Percentiles rank a stretch among this genome's conserved stretches.
Evolutionary conservation across 2,888 invertebrate species (phyloP).

Genomic region (Herminia tarsipennalis): DNA sequence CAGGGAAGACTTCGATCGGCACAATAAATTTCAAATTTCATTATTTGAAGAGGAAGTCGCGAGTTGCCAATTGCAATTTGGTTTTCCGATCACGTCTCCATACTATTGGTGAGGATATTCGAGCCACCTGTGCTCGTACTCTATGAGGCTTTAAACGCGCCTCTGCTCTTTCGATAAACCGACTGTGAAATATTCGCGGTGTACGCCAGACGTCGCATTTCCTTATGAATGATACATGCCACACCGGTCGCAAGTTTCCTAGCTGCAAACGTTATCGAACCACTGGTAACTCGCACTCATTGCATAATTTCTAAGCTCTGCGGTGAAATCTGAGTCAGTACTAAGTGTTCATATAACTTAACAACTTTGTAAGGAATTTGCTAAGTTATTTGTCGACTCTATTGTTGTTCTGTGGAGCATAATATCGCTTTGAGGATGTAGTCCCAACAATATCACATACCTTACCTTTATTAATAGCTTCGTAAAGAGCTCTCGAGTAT

Average conservation of each 20-base stretch:
- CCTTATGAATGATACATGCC: conserved; percentile 83
- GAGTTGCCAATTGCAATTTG: conserved; percentile 77
- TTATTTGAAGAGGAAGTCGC: conserved; percentile 83
- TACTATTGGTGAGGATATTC: conserved; percentile 83
- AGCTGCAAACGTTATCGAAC: conserved; percentile 52
- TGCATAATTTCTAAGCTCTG: conserved; percentile 61
- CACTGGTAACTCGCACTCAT: conserved; percentile 49
- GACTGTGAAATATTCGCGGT: conserved; percentile 81
- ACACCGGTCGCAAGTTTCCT: conserved; percentile 52
- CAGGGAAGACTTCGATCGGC: conserved; percentile 67
- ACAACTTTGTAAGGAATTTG: conserved; percentile 34
- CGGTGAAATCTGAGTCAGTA: conserved; percentile 42
- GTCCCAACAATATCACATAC: conserved; percentile 6
- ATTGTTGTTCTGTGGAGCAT: conserved; percentile 14
- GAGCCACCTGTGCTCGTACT: conserved; percentile 81
- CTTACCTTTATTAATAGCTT: conserved; percentile 3
- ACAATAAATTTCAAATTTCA: conserved; percentile 84
- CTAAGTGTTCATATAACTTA: conserved; percentile 40
- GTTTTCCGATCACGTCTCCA: conserved; percentile 82
- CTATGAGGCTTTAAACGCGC: conserved; percentile 82
- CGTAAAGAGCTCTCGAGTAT: too few relatives aligned
- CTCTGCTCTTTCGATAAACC: conserved; percentile 80
- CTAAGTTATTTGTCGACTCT: conserved; percentile 39
- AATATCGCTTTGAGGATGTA: conserved; percentile 8
- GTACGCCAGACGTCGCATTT: conserved; percentile 71